These are phyloP conservation scores for Campoplex nolae DNA, from an alignment of 2,888 invertebrate genomes.

Conservation along the genomic window DNA sequence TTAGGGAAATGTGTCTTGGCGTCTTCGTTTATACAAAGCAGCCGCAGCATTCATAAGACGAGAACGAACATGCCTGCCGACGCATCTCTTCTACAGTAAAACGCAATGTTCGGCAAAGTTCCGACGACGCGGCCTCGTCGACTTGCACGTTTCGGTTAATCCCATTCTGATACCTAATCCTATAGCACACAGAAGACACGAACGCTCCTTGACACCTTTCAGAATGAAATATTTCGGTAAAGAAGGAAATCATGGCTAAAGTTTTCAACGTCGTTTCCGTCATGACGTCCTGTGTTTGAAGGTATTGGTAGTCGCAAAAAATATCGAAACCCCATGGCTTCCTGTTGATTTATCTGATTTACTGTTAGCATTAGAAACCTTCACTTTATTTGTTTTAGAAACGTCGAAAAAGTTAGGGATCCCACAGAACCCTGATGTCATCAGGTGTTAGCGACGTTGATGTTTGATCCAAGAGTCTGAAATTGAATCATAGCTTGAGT, in stretches of 20 bases:
- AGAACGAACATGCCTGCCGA: conserved; percentile 7
- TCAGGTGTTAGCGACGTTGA: not conserved
- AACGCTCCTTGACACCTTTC: not conserved
- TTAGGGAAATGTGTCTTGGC: conserved; percentile 10
- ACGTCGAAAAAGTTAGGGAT: not conserved
- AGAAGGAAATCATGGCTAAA: not conserved
- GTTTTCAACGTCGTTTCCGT: not conserved
- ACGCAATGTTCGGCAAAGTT: conserved; percentile 27
- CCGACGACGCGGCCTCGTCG: conserved; percentile 33
- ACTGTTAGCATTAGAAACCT: not conserved
- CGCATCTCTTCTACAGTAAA: conserved; percentile 14
- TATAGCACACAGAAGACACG: not conserved
- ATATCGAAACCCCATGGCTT: not conserved
- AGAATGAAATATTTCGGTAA: conserved; percentile 23
- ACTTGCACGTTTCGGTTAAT: conserved; percentile 20
- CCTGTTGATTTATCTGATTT: not conserved
- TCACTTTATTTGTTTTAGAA: not conserved
- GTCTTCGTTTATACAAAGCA: conserved; percentile 16
- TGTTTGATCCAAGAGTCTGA: no score
- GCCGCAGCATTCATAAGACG: not conserved
- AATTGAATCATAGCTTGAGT: no score
- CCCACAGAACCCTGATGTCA: not conserved
- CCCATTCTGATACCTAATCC: conserved; percentile 10
- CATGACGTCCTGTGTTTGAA: not conserved
- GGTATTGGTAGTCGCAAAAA: not conserved